Conservation (phyloP, 2,113 vertebrate genomes). For the Mirounga angustirostris region DNA sequence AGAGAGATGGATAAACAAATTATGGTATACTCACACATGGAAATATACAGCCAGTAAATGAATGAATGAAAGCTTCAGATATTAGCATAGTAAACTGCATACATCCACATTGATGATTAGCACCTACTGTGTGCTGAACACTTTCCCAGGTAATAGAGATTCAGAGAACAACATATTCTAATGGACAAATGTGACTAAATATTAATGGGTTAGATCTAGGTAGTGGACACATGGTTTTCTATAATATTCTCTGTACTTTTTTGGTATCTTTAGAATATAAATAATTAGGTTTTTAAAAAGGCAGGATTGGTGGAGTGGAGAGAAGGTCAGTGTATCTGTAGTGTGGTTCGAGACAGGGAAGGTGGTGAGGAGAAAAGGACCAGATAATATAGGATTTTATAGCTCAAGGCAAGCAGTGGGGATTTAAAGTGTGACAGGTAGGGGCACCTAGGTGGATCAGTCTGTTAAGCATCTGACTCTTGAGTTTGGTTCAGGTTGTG, state of each 20-base stretch:
- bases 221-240: background rate
- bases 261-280: background rate
- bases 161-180: background rate
- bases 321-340: background rate
- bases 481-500: background rate
- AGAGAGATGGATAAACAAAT: background rate
- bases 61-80: background rate
- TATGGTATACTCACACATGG: background rate
- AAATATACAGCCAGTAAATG: background rate
- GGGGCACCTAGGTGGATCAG: background rate
- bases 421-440: background rate
- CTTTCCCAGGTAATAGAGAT: background rate
- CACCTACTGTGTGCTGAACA: background rate
- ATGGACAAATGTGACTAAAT: background rate
- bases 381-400: background rate
- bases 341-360: background rate
- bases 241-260: constrained; percentile 10
- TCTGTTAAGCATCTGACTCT: background rate
- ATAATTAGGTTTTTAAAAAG: background rate
- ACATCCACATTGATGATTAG: background rate
- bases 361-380: background rate
- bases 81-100: background rate
- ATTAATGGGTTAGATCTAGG: background rate
- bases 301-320: background rate
- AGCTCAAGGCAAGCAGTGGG: background rate